A percentile compares a stretch with the other conserved stretches of the same genome.
phyloP scores from a whole-genome alignment of 2,797 vertebrate genomes.

The Babyrousa celebensis region DNA sequence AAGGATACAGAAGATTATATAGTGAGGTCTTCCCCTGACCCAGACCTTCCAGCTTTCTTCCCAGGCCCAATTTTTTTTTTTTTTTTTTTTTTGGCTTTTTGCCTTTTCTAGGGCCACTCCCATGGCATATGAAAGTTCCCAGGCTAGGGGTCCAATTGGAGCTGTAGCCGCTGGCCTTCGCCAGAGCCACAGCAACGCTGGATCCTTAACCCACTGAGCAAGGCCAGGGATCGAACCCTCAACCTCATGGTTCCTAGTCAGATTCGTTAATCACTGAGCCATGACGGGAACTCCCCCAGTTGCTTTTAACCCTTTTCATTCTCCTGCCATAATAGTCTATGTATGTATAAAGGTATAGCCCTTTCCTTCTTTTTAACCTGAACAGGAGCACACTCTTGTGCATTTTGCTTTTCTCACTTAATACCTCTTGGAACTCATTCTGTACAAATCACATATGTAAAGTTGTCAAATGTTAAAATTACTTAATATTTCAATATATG shows the following conservation, averaged over 20 bases:
- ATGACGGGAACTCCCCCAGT: neutral
- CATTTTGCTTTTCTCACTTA: conserved; percentile 47
- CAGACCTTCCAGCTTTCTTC: neutral
- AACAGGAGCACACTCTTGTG: neutral
- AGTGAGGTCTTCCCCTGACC: neutral
- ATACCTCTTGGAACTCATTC: conserved; percentile 41
- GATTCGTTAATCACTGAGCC: too few species aligned
- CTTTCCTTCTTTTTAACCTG: conserved; percentile 51
- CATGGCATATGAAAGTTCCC: too few species aligned
- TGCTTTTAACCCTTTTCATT: neutral
- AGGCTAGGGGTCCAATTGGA: too few species aligned
- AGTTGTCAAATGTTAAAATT: conserved; percentile 54
- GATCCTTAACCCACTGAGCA: too few species aligned
- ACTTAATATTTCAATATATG: conserved; percentile 52
- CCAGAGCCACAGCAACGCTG: too few species aligned
- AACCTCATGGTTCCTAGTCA: too few species aligned
- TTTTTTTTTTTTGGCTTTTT: too few species aligned
- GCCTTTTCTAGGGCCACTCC: too few species aligned
- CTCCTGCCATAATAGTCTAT: neutral
- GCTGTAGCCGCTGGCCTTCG: too few species aligned
- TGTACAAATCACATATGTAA: neutral
- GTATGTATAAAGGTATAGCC: neutral
- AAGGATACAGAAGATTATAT: conserved; percentile 1
- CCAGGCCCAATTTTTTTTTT: neutral
- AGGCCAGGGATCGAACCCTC: too few species aligned